A percentile compares a stretch with the other conserved stretches of the same genome.
These are phyloP conservation scores for Pantherophis vulpinus DNA, from an alignment of 2,797 vertebrate species.

Conservation along the genomic window DNA sequence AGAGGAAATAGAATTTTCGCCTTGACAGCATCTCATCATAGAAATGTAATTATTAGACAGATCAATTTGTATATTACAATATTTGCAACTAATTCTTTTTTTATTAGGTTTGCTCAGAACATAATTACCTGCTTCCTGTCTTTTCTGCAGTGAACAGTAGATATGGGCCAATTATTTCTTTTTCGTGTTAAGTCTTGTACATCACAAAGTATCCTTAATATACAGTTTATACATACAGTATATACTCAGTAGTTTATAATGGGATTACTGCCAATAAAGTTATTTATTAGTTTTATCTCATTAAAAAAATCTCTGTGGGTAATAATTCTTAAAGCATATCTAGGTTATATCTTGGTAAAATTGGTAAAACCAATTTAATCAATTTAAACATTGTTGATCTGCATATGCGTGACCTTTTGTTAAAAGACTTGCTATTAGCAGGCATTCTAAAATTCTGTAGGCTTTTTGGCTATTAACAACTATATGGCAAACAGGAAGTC, in stretches of 20 bases:
- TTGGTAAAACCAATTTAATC: neutral
- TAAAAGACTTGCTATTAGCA: neutral
- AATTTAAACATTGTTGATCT: neutral
- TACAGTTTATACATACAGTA: no score
- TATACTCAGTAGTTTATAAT: neutral
- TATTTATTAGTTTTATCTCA: neutral
- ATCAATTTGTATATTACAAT: neutral
- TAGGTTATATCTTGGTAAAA: neutral
- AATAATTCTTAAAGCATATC: neutral
- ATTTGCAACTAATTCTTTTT: neutral
- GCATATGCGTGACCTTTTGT: neutral
- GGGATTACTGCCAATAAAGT: neutral
- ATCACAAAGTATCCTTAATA: neutral
- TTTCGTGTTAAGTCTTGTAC: neutral
- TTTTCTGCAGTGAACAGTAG: slow-evolving; percentile 17
- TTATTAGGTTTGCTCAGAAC: slow-evolving; percentile 6
- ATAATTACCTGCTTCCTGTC: neutral
- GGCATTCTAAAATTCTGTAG: neutral
- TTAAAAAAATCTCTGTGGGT: neutral
- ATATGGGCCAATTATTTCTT: slow-evolving; percentile 15
- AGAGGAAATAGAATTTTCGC: neutral
- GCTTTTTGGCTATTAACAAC: neutral
- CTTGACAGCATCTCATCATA: neutral
- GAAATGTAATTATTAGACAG: neutral
- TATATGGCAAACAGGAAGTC: neutral